Conservation (phyloP, 2,113 vertebrate genomes). For the Bathybates hornii region DNA sequence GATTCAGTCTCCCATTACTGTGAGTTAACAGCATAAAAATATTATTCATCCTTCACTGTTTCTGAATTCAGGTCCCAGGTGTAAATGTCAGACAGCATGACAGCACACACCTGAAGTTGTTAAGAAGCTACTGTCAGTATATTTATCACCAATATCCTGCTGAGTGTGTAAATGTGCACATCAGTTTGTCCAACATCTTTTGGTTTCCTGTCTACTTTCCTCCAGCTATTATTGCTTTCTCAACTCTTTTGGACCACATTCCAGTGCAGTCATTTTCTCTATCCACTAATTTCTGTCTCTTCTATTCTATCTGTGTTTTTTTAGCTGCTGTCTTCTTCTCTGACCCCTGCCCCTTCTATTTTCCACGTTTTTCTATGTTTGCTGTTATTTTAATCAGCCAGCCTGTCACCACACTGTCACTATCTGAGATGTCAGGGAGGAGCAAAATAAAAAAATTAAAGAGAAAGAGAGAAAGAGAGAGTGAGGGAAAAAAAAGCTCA, state of each 20-base stretch:
- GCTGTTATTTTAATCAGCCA: constrained; percentile 32
- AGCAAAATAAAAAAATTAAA: not conserved
- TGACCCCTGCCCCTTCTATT: not conserved
- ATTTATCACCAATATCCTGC: not conserved
- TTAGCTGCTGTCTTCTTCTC: not conserved
- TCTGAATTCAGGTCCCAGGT: not conserved
- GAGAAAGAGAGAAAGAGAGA: not conserved
- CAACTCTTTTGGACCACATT: not conserved
- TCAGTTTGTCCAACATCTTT: not conserved
- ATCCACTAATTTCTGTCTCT: not conserved
- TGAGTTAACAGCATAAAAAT: not conserved
- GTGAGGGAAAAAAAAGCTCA: not conserved
- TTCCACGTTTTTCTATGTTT: not conserved
- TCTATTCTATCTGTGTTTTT: not conserved
- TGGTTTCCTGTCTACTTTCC: not conserved
- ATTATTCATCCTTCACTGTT: not conserved
- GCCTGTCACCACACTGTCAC: constrained; percentile 22
- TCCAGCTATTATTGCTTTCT: not conserved
- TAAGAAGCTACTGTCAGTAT: not conserved
- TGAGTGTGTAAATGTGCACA: not conserved
- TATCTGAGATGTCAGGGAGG: not conserved
- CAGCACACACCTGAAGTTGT: not conserved
- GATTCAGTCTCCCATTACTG: not conserved
- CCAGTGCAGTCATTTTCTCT: not conserved
- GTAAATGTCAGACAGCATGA: not conserved